A percentile compares a stretch with the other conserved stretches of the same genome.
These are phyloP conservation scores for Pogoniulus pusillus DNA, from an alignment of 2,797 vertebrate species.

Conservation along the genomic window DNA sequence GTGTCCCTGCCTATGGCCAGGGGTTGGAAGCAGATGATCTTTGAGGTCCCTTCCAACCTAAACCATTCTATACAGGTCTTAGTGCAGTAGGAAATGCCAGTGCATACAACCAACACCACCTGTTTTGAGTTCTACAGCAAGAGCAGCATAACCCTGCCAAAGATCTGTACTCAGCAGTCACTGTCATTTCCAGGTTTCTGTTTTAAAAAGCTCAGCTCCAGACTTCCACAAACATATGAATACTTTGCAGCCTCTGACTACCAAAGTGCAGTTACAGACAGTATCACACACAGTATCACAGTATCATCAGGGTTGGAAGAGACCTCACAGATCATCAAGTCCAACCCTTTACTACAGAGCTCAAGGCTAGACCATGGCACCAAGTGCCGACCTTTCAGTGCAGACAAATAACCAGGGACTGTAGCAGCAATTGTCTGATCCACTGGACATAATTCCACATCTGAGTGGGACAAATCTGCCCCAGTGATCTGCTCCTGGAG, in stretches of 20 bases:
- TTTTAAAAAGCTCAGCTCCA: background rate
- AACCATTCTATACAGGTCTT: background rate
- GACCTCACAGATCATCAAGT: no score
- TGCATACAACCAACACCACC: background rate
- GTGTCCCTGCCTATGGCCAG: no score
- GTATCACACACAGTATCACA: no score
- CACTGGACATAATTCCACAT: background rate
- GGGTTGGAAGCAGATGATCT: no score
- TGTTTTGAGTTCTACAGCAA: background rate
- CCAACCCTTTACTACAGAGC: no score
- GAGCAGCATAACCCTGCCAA: background rate
- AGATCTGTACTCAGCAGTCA: background rate
- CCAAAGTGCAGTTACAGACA: background rate
- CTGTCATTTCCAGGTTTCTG: background rate
- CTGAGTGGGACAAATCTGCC: background rate
- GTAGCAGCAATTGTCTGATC: background rate
- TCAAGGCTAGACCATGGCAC: no score
- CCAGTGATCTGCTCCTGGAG: background rate
- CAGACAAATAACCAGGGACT: background rate
- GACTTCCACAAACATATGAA: background rate
- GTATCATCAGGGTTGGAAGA: no score
- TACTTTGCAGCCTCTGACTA: fast-evolving
- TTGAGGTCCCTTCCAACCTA: no score
- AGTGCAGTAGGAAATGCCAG: background rate
- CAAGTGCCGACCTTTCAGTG: background rate